phyloP scores from a whole-genome alignment of 2,888 invertebrate species.

The Argyresthia albistria region DNA sequence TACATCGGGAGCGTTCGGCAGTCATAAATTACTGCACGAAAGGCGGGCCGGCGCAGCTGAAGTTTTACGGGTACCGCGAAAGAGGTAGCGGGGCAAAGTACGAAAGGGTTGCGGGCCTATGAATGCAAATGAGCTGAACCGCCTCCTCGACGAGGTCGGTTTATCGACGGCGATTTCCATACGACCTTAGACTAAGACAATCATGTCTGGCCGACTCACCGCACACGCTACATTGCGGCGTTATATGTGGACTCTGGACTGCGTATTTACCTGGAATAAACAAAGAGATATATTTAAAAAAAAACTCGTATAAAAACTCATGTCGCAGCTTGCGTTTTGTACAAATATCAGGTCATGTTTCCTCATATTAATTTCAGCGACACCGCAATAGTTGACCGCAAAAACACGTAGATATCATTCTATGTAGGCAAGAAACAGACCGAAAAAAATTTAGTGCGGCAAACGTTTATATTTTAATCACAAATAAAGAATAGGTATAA shows the following conservation, averaged over 20 bases:
- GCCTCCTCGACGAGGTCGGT: constrained; percentile 38
- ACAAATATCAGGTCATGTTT: not conserved
- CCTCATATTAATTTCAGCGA: not conserved
- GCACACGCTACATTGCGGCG: constrained; percentile 35
- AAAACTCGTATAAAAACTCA: not conserved
- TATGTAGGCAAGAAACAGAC: no score
- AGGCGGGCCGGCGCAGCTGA: constrained; percentile 35
- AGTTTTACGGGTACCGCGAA: constrained; percentile 56
- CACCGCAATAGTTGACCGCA: no score
- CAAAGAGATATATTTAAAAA: constrained; percentile 12
- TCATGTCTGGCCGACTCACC: constrained; percentile 23
- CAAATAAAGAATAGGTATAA: no score
- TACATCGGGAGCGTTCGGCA: constrained; percentile 35
- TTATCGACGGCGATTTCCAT: constrained; percentile 65
- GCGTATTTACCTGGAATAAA: constrained; percentile 26
- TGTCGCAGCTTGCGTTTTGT: not conserved
- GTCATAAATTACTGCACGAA: constrained; percentile 67
- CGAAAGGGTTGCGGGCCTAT: constrained; percentile 70
- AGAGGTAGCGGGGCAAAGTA: constrained; percentile 49
- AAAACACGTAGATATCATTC: no score
- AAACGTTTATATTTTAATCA: no score
- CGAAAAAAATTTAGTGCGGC: no score
- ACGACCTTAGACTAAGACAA: constrained; percentile 42
- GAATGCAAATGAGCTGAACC: constrained; percentile 67
- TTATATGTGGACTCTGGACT: not conserved